Conservation (phyloP, 2,888 invertebrate genomes). For the Spicauda simplicius region DNA sequence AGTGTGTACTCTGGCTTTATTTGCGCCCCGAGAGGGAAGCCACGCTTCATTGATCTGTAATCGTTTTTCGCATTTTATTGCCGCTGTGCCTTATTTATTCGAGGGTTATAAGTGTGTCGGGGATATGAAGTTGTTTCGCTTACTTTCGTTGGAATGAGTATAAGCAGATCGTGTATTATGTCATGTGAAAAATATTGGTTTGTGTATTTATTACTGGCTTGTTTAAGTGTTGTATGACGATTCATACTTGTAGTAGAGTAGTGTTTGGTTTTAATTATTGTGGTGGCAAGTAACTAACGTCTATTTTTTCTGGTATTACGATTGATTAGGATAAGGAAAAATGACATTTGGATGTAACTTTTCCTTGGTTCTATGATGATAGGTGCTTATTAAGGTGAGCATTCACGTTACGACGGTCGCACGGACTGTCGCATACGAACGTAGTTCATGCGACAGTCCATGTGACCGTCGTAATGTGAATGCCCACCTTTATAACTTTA, state of each 20-base stretch:
- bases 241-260: background rate
- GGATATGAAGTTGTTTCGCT: constrained; percentile 56
- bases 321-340: too few relatives aligned
- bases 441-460: too few relatives aligned
- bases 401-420: too few relatives aligned
- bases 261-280: background rate
- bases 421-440: too few relatives aligned
- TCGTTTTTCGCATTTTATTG: constrained; percentile 83
- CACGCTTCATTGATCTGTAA: constrained; percentile 84
- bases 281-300: too few relatives aligned
- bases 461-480: too few relatives aligned
- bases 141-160: constrained; percentile 58
- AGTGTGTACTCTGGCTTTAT: constrained; percentile 83
- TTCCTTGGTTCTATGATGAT: too few relatives aligned
- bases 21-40: constrained; percentile 79
- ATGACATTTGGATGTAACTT: too few relatives aligned
- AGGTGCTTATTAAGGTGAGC: too few relatives aligned
- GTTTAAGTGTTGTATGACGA: background rate
- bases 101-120: constrained; percentile 69
- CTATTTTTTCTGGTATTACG: too few relatives aligned
- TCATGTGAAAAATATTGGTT: constrained; percentile 22
- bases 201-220: constrained; percentile 12
- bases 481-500: too few relatives aligned
- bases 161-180: constrained; percentile 37
- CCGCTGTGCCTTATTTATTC: constrained; percentile 60